Base-by-base conservation (phyloP, 2,888 invertebrate genomes). In the Nomada ferruginata region DNA sequence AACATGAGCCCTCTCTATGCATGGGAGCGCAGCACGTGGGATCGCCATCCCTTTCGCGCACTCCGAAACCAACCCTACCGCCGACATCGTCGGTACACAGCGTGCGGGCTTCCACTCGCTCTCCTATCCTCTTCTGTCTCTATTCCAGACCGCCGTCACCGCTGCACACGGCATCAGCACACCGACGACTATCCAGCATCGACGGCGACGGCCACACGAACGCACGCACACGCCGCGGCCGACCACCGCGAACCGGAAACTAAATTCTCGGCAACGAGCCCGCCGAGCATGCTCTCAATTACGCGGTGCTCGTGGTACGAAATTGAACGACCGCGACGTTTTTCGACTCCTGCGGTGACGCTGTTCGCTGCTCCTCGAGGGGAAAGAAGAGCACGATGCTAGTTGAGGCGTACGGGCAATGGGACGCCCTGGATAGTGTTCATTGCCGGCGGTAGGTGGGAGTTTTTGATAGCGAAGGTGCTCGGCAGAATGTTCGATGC, bases 1-100 rank as follows among this genome's bases (percentile, higher is more conserved):
- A 92, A 93, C 92, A 92, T 92, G 92, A 93, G 92, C 91, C 89
- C 89, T 91, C 92, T 92, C 90, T 92, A 92, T 92, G 92, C 92
- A 92, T 92, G 92, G 91, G 91, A 92, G 92, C 89, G 90, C 87
- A 92, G 91, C 92, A 92, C 90, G 91, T 92, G 93, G 92, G 88
- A 91, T 91, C 89, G 88, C 85, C 89, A 88, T 89, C 91, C 86
- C 89, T 90, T 89, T 86, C 84, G 84, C 82, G 65, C 82, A 79
- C 87, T 75, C 72, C 76, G 70, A 78, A 74, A 73, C 70, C 76
- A 80, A 5, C 71, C 59, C 71, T 66, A 26, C 66, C 74, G 60
- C 71, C 81, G 61, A 83, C 84, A 84, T 74, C 72, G 76, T 73
- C 76, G 60, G 73, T 74, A 81, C 78, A 82, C 82, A 82, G 73